Conservation (phyloP, 2,888 invertebrate species). For the Prostheceraeus crozeri region DNA sequence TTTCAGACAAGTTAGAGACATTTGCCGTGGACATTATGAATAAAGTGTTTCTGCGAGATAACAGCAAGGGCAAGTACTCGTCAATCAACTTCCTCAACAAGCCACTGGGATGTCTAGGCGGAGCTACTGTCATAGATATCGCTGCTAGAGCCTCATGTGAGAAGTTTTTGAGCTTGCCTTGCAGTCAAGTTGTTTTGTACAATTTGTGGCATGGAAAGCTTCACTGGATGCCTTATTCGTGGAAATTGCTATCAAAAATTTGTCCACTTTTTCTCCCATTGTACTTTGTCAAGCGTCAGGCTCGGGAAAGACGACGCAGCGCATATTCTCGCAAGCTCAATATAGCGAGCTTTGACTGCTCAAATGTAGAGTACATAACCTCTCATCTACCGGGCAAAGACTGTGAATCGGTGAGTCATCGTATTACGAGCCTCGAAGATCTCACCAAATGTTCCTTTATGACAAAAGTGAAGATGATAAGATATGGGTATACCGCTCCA, state of each 20-base stretch:
- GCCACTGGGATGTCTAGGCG: constrained; percentile 20
- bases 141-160: constrained; percentile 29
- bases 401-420: no score
- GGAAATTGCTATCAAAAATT: constrained; percentile 23
- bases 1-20: constrained; percentile 5
- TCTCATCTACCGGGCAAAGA: no score
- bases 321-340: no score
- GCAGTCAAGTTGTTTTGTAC: constrained; percentile 29
- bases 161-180: constrained; percentile 30
- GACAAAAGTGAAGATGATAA: no score
- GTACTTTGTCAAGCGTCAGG: no score
- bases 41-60: constrained; percentile 32
- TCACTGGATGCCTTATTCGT: neutral
- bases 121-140: constrained; percentile 25
- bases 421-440: no score
- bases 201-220: constrained; percentile 32
- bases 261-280: no score
- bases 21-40: constrained; percentile 26
- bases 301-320: no score
- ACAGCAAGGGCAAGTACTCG: constrained; percentile 16
- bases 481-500: neutral
- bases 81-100: constrained; percentile 22
- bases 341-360: no score
- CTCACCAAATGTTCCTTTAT: no score
- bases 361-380: no score